These are phyloP conservation scores for Acheta domesticus DNA, from an alignment of 2,888 invertebrate genomes.

Conservation along the genomic window DNA sequence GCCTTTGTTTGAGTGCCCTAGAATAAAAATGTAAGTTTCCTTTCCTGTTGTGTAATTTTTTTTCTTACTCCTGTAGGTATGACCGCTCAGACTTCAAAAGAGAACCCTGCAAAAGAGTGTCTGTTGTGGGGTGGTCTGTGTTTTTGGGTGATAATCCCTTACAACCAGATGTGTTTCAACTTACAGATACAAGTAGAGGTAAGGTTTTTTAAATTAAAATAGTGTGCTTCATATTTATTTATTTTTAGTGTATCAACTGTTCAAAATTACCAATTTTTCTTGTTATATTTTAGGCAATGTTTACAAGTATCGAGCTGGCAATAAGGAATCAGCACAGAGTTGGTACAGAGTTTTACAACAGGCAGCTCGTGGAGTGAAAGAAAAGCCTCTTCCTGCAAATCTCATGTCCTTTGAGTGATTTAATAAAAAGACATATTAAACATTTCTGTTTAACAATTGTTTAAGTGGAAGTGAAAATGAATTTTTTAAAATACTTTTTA, in stretches of 20 bases:
- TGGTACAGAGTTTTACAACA: conserved; percentile 74
- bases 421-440: not conserved
- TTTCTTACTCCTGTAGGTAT: conserved; percentile 49
- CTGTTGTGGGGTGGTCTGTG: conserved; percentile 77
- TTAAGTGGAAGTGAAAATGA: no score
- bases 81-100: conserved; percentile 77
- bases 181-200: conserved; percentile 75
- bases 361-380: conserved; percentile 57
- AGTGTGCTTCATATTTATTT: not conserved
- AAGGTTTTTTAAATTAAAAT: conserved; percentile 44
- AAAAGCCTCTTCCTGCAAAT: conserved; percentile 70
- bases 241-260: not conserved
- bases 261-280: not conserved
- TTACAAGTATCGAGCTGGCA: conserved; percentile 72
- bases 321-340: conserved; percentile 65
- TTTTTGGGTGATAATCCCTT: conserved; percentile 67
- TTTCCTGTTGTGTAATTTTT: not conserved
- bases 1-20: no score
- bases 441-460: no score
- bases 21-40: not conserved
- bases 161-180: conserved; percentile 77
- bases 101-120: conserved; percentile 82
- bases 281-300: conserved; percentile 54
- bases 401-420: conserved; percentile 81
- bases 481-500: no score